Base-by-base conservation (phyloP, 2,113 vertebrate species). In the Albula goreensis region DNA sequence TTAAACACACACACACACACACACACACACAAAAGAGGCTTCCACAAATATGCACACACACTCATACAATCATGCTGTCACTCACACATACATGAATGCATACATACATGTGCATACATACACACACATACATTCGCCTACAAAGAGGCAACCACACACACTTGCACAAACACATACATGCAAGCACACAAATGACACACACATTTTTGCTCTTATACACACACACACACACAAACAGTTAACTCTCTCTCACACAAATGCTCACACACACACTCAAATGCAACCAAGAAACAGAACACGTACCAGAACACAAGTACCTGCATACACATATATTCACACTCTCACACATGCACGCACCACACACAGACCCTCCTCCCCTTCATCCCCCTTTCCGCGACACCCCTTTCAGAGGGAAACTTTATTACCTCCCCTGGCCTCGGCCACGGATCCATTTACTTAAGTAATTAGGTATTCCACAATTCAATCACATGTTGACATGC, bases 401-500 rank as follows among this genome's bases (percentile, higher is more conserved):
- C 63, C 19, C 63, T 70, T 70, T 70, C 63, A 70, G 63, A 57
- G 53, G 50, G 77, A 50, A 83, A 88, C 78, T 87, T 85, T 87
- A 88, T 91, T 85, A 88, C 78, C 3, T 2, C 25, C 84, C 86
- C 83, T 88, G 81, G 89, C 84, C 49, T 78, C 90, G 83, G 4
- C 51, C 83, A 80, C 84, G 84, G 8, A 0, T 77, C 3, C 63
- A 87, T 86, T 89, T 84, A 87, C 84, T 80, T 93, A 89, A 92
- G 50, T 88, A 92, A 92, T 92, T 82, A 93, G 92, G 90, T 90
- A 88, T 89, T 86, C 87, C 88, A 89, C 81, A 90, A 89, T 91
- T 91, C 88, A 93, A 87, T 88, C 87, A 89, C 88, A 92, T 93
- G 92, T 91, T 93, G 91, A 90, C 93, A 93, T 92, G 91, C 90